Base-by-base conservation (phyloP, 1,140 invertebrate species). In the Cecropterus lyciades region DNA sequence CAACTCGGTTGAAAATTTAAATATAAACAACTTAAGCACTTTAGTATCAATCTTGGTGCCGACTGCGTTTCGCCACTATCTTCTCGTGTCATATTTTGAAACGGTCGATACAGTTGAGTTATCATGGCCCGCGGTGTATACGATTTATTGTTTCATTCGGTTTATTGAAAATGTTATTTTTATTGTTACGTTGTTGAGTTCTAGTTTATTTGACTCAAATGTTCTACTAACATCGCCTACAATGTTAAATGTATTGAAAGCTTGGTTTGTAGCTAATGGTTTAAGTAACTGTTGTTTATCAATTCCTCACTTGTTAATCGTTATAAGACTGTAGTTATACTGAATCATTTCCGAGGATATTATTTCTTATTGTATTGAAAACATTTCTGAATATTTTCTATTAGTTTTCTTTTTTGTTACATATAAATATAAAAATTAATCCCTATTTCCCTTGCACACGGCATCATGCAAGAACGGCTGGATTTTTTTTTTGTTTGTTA, bases 1-100 rank as follows among this genome's bases (percentile, higher is more conserved):
- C 86, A 79, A 79, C 72, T 72, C 72, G 77, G 53, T 82, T 77
- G 77, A 72, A 84, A 80, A 84, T 84, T 86, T 84, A 82, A 87
- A 87, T 87, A 86, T 80, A 86, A 89, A 89, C 84, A 85, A 77
- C 82, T 89, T 87, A 85, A 88, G 77, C 84, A 79, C 72, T 73
- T 60, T 69, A 69, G 65, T 82, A 75, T 77, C 74, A 68, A 70
- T 70, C 70, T 68, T 67, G 65, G 65, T 69, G 65, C 68, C 59
- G 55, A 52, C 65, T 51, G 65, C n/a, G n/a, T 62, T 52, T 52
- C 48, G 42, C 49, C 43, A 74, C 71, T 82, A 84, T 85, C 77
- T 73, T 43, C 10, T 15, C 7, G 33, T 62, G 70, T 78, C 78
- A 82, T 84, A 80, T 77, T 82, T 70, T 66, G 72, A 75, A 73